Base-by-base conservation (phyloP, 2,888 invertebrate genomes). In the Apodemia zela region DNA sequence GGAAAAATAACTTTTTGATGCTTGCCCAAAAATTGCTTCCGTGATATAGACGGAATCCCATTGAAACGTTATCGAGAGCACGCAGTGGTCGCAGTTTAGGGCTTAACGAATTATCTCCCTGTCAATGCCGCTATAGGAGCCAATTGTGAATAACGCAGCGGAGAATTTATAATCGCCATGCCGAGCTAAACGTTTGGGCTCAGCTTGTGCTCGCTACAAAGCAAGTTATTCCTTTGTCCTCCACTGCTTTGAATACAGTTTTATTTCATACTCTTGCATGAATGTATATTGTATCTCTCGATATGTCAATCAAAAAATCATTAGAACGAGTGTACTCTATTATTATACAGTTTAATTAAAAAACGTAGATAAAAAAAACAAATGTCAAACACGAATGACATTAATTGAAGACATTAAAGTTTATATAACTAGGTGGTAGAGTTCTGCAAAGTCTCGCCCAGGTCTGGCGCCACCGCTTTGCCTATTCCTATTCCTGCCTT, bases 31-130 rank as follows among this genome's bases (percentile, higher is more conserved):
- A 51, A 51, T 18, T 21, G 21, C 51, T 51, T 51, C 18, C 18
- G 18, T 18, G 51, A 11, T 51, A 18, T 51, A 18, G 51, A 18
- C 18, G 71, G 75, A 82, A 78, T 81, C 80, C 80, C 77, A 82
- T 81, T 82, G 77, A 78, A 78, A 74, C 80, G 84, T 85, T 87
- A 88, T 88, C 87, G 77, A 75, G 76, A 76, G 79, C 81, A 82
- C 83, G 78, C 88, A 88, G 88, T 80, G 82, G 79, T 77, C 82
- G 78, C 81, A 81, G 82, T 83, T 84, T 82, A 86, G 74, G 85
- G 84, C 83, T 87, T 86, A 85, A 82, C 85, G 86, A 87, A 86
- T 87, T 84, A 87, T 86, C 85, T 79, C 77, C 73, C 80, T 73
- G 76, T 75, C 78, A 81, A 64, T 62, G 33, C 61, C 66, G 65